Conservation (phyloP, 1,140 invertebrate species). For the Drosophila teissieri region DNA sequence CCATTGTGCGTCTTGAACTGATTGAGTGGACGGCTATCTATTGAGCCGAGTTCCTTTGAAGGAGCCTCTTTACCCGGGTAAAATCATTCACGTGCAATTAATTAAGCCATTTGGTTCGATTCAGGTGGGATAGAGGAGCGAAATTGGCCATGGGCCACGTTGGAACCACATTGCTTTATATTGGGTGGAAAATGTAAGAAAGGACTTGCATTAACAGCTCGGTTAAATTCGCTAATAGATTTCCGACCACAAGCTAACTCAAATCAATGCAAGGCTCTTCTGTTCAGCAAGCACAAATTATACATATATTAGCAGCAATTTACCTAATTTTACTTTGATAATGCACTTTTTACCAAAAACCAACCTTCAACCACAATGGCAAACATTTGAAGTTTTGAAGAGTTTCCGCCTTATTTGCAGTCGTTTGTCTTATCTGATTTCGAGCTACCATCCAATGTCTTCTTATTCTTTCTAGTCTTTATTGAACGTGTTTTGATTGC, state of each 20-base stretch:
- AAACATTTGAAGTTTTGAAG: slow-evolving; percentile 2
- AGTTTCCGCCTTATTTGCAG: not conserved
- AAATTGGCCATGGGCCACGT: not conserved
- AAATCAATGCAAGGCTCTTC: not conserved
- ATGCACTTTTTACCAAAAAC: not conserved
- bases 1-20: slow-evolving; percentile 36
- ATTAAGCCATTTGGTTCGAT: slow-evolving; percentile 42
- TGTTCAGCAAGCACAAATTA: not conserved
- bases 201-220: not conserved
- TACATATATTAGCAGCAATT: not conserved
- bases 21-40: slow-evolving; percentile 42
- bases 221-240: not conserved
- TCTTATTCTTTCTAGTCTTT: slow-evolving; percentile 25
- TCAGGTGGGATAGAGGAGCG: slow-evolving; percentile 4
- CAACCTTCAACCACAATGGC: not conserved
- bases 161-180: not conserved
- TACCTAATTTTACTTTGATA: not conserved
- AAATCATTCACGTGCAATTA: slow-evolving; percentile 39
- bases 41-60: slow-evolving; percentile 17
- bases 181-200: not conserved
- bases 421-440: slow-evolving; percentile 18
- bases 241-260: not conserved
- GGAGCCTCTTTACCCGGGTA: not conserved
- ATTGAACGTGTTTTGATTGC: slow-evolving; percentile 61
- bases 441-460: slow-evolving; percentile 7